Base-by-base conservation (phyloP, 2,113 vertebrate species). In the Aegithalos caudatus region DNA sequence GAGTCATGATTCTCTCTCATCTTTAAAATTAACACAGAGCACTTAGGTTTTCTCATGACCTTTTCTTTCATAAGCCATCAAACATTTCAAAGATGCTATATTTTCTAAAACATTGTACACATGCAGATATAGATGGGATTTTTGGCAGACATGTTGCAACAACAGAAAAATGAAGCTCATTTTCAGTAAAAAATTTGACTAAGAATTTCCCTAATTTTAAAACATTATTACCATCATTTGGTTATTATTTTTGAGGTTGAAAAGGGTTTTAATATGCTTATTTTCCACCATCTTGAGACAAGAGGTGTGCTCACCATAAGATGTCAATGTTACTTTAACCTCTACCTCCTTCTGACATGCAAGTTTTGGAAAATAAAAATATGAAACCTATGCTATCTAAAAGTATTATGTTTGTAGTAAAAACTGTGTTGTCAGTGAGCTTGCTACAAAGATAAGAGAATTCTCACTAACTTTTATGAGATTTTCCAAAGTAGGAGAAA, bases 321-420 rank as follows among this genome's bases (percentile, higher is more conserved):
- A 81, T 77, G 23, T 88, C 79, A 84, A 82, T 88, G 29, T 82
- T 95, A 51, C 23, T 78, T 86, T 89, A 91, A 93, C 80, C 16
- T 87, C 12, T 72, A 61, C 31, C 38, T 58, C 57, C 78, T 81
- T 88, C 66, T 89, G 54, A 80, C 90, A 23, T 82, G 60, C 58
- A 95, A 53, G 81, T 81, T 79, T 71, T 50, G 88, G 57, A 78
- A 95, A 95, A 81, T 69, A 92, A 87, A 81, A 61, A 71, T 48
- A 27, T 86, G 50, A 91, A 88, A 90, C 56, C 54, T 77, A 38
- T 78, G 73, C 86, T 91, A 27, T 79, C 56, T 81, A 18, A 54
- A 90, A 81, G 38, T 40, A 56, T 70, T 94, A 71, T 40, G n/a
- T 62, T 81, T 60, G 8, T 61, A 64, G 69, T 76, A 87, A 90